A percentile compares a stretch with the other conserved stretches of the same genome.
These are phyloP conservation scores for Urophycis tenuis DNA, from an alignment of 2,797 vertebrate genomes.

Conservation along the genomic window DNA sequence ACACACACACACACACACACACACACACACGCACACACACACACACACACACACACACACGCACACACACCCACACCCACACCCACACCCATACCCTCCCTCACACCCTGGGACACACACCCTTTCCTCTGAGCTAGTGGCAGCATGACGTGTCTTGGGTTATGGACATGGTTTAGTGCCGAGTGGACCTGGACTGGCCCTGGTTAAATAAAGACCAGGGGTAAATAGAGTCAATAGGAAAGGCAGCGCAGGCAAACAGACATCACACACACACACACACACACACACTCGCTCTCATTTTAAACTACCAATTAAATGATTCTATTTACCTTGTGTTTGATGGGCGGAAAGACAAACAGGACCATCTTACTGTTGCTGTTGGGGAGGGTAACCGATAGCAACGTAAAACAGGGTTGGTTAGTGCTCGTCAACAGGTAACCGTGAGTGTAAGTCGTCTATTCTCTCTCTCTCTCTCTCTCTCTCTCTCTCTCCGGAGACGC, in stretches of 20 bases:
- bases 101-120: too few species aligned
- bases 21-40: too few species aligned
- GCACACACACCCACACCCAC: too few species aligned
- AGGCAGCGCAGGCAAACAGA: neutral
- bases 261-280: neutral
- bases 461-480: neutral
- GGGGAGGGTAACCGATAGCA: neutral
- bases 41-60: too few species aligned
- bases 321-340: neutral
- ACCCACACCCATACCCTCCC: neutral
- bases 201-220: neutral
- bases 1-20: too few species aligned
- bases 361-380: neutral
- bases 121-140: neutral
- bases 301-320: neutral
- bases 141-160: neutral
- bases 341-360: neutral
- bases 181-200: neutral
- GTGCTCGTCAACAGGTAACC: neutral
- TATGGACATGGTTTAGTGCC: neutral
- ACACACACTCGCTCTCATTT: neutral
- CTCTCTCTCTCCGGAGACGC: too few species aligned
- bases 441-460: neutral
- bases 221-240: neutral
- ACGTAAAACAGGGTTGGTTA: neutral